A percentile compares a stretch with the other conserved stretches of the same genome.
Evolutionary conservation across 2,113 vertebrate genomes (phyloP).

Genomic region (Diglossa brunneiventris): DNA sequence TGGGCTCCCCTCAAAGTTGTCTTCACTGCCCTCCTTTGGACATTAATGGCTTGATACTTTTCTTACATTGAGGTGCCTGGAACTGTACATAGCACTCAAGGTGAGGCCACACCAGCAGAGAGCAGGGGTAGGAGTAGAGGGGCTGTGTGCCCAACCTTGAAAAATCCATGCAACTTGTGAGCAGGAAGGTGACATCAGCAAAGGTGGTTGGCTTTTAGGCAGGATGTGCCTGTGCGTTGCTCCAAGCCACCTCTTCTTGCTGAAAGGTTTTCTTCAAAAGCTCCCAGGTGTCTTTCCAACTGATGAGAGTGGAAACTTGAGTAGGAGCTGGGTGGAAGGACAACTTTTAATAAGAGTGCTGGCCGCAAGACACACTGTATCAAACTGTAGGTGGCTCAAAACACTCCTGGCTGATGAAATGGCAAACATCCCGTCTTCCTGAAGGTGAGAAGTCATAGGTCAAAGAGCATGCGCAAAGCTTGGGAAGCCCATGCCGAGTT

Average conservation of each 20-base stretch:
- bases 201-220: not conserved
- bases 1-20: not conserved
- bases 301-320: fast-evolving
- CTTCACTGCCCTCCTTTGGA: not conserved
- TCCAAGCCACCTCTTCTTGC: fast-evolving
- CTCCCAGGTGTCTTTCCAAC: fast-evolving
- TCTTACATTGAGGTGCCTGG: not conserved
- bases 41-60: not conserved
- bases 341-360: not conserved
- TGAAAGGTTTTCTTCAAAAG: not conserved
- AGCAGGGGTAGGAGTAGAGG: no score
- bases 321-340: not conserved
- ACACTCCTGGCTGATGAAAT: fast-evolving
- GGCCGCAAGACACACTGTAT: fast-evolving
- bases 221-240: no score
- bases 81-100: not conserved
- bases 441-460: not conserved
- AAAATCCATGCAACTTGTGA: not conserved
- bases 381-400: not conserved
- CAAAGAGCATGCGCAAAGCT: not conserved
- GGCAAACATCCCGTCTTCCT: not conserved
- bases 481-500: not conserved
- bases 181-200: not conserved
- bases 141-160: no score
- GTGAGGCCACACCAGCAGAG: not conserved